A percentile compares a stretch with the other conserved stretches of the same genome.
phyloP scores from a whole-genome alignment of 1,140 invertebrate species.

The Pomacea maculata region DNA sequence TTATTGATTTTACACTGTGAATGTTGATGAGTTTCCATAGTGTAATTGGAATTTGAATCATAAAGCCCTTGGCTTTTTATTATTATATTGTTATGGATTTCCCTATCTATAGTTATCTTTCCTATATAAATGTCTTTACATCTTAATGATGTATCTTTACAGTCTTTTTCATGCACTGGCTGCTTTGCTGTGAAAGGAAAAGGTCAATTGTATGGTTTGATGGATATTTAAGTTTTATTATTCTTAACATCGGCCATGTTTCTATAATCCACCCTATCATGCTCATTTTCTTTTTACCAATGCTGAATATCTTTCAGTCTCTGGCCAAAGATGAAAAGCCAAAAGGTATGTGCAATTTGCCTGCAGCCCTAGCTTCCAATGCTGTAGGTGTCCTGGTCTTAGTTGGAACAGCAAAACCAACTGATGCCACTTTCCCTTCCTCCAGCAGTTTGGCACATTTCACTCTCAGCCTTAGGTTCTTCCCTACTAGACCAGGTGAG shows the following conservation, averaged over 20 bases:
- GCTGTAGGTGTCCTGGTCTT: constrained; percentile 46
- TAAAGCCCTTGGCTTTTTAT: too few relatives aligned
- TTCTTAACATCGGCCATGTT: too few relatives aligned
- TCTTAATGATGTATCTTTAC: background rate
- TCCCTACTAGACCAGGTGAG: constrained; percentile 42
- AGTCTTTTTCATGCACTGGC: background rate
- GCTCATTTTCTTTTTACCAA: background rate
- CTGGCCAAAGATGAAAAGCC: constrained; percentile 51
- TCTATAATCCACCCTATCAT: background rate
- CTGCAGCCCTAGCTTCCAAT: constrained; percentile 18
- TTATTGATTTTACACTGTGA: background rate
- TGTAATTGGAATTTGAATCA: too few relatives aligned
- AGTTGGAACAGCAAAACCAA: constrained; percentile 34
- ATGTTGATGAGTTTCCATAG: background rate
- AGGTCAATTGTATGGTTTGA: background rate
- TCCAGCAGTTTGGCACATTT: constrained; percentile 33
- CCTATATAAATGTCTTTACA: too few relatives aligned
- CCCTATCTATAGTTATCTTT: too few relatives aligned
- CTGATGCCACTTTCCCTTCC: constrained; percentile 43
- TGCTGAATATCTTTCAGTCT: constrained; percentile 29
- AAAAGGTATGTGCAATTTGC: constrained; percentile 47
- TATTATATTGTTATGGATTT: too few relatives aligned
- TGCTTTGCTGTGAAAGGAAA: background rate
- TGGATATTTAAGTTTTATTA: background rate
- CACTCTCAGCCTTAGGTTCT: constrained; percentile 46